phyloP scores from a whole-genome alignment of 1,140 invertebrate species.

The Nephila pilipes region DNA sequence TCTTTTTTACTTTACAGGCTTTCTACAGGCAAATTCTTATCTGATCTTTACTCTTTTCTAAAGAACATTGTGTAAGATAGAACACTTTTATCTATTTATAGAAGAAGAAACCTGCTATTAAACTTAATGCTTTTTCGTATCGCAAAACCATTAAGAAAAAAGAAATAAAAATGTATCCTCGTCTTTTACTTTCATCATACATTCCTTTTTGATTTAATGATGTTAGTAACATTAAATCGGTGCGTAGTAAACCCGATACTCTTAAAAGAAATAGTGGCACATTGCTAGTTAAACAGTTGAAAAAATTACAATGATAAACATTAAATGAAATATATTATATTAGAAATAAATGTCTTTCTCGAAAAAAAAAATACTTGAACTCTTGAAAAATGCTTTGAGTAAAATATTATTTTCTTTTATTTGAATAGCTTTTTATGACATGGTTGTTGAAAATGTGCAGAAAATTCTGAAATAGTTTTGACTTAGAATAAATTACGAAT shows the following conservation, averaged over 20 bases:
- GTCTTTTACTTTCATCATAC: neutral
- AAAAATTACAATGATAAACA: neutral
- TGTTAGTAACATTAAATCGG: neutral
- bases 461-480: too few relatives aligned
- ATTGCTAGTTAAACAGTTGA: neutral
- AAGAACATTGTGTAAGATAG: neutral
- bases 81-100: conserved; percentile 14
- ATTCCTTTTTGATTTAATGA: neutral
- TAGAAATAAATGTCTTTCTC: too few relatives aligned
- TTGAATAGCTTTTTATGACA: too few relatives aligned
- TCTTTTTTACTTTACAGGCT: neutral
- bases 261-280: neutral
- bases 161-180: neutral
- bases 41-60: neutral
- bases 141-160: neutral
- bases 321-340: neutral
- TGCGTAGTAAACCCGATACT: neutral
- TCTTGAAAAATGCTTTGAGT: neutral
- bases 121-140: neutral
- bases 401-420: neutral
- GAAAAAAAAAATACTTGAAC: neutral
- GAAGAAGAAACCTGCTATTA: neutral
- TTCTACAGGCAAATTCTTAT: neutral
- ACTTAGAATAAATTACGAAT: too few relatives aligned
- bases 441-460: too few relatives aligned